These are phyloP conservation scores for Cyaniris semiargus DNA, from an alignment of 2,888 invertebrate genomes.

Conservation along the genomic window DNA sequence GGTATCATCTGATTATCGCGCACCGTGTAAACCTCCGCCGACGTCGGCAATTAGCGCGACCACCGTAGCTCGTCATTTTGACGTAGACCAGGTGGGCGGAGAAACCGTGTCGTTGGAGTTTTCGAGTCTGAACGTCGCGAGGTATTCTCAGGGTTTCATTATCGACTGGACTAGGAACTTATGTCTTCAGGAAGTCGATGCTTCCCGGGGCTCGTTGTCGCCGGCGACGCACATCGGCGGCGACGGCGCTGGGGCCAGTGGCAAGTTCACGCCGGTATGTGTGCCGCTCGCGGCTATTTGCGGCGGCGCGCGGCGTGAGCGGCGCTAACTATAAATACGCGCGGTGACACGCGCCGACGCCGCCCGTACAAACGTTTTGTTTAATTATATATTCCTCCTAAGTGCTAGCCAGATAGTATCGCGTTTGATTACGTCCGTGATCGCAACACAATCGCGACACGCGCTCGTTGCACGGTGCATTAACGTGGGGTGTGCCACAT, in stretches of 20 bases:
- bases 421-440: slow-evolving; percentile 7
- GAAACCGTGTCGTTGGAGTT: background rate
- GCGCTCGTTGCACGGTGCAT: background rate
- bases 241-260: slow-evolving; percentile 37
- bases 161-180: background rate
- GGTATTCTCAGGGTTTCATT: background rate
- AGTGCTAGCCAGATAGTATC: slow-evolving; percentile 15
- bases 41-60: background rate
- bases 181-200: background rate
- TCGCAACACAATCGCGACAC: slow-evolving; percentile 8
- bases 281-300: slow-evolving; percentile 22
- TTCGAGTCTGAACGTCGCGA: background rate
- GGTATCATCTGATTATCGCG: slow-evolving; percentile 1
- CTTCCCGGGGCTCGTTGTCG: background rate
- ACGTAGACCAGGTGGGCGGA: background rate
- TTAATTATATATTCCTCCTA: slow-evolving; percentile 19
- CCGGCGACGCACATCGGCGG: background rate
- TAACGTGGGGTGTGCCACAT: background rate
- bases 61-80: background rate
- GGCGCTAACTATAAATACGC: slow-evolving; percentile 27
- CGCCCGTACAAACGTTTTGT: slow-evolving; percentile 24
- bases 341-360: slow-evolving; percentile 20
- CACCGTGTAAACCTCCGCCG: background rate
- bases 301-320: slow-evolving; percentile 10
- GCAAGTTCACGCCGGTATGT: slow-evolving; percentile 34